Conservation (phyloP, 2,113 vertebrate species). For the Ornithorhynchus anatinus region DNA sequence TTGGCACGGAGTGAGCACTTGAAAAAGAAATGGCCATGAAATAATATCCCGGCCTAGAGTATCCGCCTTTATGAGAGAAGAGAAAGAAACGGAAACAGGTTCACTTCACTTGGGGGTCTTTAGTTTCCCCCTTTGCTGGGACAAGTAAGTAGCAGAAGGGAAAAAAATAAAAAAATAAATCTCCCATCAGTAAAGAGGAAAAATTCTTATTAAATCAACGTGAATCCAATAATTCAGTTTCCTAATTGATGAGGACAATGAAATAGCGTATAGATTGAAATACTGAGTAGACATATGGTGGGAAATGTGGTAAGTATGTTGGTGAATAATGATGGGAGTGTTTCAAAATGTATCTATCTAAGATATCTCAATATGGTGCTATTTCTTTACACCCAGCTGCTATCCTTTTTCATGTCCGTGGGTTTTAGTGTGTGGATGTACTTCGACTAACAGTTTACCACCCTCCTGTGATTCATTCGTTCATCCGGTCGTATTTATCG, state of each 20-base stretch:
- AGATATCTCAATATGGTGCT: neutral
- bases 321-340: neutral
- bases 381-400: too few relatives aligned
- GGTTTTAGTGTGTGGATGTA: too few relatives aligned
- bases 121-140: neutral
- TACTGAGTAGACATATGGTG: neutral
- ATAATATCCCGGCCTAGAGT: neutral
- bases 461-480: too few relatives aligned
- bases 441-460: too few relatives aligned
- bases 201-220: neutral
- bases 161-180: neutral
- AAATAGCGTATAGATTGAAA: neutral
- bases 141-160: neutral
- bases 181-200: neutral
- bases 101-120: neutral
- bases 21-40: too few relatives aligned
- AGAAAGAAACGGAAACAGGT: neutral
- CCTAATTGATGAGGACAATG: neutral
- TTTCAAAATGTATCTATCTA: conserved; percentile 2
- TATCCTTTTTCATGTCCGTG: too few relatives aligned
- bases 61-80: neutral
- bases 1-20: too few relatives aligned
- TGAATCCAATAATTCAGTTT: neutral
- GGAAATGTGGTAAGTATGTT: neutral
- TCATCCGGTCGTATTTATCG: too few relatives aligned